Percentiles rank a stretch among this genome's conserved stretches.
These are phyloP conservation scores for Melipona quadrifasciata DNA, from an alignment of 1,140 invertebrate species.

Conservation along the genomic window DNA sequence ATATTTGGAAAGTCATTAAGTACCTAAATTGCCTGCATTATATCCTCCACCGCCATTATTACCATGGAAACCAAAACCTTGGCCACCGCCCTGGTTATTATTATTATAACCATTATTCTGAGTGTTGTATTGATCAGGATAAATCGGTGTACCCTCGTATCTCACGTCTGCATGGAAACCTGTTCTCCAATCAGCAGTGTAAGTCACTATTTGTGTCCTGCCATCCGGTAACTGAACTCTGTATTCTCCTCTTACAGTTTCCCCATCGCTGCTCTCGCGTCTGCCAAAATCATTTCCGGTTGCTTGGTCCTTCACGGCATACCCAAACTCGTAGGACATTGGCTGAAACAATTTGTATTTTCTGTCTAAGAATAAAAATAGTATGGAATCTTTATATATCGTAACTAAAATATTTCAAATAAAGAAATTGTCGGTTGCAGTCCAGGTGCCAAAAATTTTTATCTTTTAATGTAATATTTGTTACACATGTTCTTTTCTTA, in stretches of 20 bases:
- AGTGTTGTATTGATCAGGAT: slow-evolving; percentile 82
- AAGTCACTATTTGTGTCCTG: slow-evolving; percentile 87
- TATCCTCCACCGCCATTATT: slow-evolving; percentile 56
- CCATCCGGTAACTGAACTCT: slow-evolving; percentile 89
- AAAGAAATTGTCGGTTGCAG: neutral
- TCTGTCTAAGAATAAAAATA: neutral
- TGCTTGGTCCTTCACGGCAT: slow-evolving; percentile 88
- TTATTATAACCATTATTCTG: slow-evolving; percentile 64
- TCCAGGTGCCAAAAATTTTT: neutral
- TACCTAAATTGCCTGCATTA: slow-evolving; percentile 24
- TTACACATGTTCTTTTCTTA: neutral
- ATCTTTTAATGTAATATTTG: neutral
- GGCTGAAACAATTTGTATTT: slow-evolving; percentile 82
- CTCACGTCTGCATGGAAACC: slow-evolving; percentile 91
- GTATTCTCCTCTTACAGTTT: slow-evolving; percentile 88
- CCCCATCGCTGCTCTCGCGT: slow-evolving; percentile 88
- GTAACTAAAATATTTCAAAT: neutral
- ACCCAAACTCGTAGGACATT: slow-evolving; percentile 90
- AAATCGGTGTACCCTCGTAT: slow-evolving; percentile 88
- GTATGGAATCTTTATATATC: neutral
- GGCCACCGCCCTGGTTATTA: slow-evolving; percentile 30
- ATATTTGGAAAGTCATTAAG: neutral
- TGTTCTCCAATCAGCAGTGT: slow-evolving; percentile 89
- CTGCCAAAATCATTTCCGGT: slow-evolving; percentile 88
- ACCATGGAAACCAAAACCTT: slow-evolving; percentile 7